A percentile compares a stretch with the other conserved stretches of the same genome.
Evolutionary conservation across 2,888 invertebrate genomes (phyloP).

Genomic region (Disparrhopalites patrizii): DNA sequence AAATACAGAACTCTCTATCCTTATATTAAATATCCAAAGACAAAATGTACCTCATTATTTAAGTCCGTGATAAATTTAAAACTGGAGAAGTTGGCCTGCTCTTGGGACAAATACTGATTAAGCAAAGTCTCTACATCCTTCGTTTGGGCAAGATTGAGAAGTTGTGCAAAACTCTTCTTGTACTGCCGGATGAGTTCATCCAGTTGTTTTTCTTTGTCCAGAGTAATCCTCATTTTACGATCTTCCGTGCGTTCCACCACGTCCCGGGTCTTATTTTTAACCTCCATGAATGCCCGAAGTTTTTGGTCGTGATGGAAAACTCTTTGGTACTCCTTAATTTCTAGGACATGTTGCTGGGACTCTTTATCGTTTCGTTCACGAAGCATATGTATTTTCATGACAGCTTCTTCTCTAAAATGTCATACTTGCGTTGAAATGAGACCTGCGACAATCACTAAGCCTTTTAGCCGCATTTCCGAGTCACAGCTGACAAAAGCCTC

Average conservation of each 20-base stretch:
- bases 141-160: constrained; percentile 30
- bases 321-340: constrained; percentile 43
- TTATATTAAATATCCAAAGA: too few relatives aligned
- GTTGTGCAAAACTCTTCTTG: constrained; percentile 28
- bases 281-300: constrained; percentile 35
- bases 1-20: too few relatives aligned
- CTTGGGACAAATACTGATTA: constrained; percentile 25
- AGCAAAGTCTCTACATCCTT: constrained; percentile 32
- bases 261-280: constrained; percentile 31
- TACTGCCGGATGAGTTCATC: constrained; percentile 31
- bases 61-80: constrained; percentile 25
- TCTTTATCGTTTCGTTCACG: constrained; percentile 44
- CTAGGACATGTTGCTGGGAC: constrained; percentile 41
- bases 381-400: constrained; percentile 29
- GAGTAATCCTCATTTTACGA: constrained; percentile 6
- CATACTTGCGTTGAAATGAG: too few relatives aligned
- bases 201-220: constrained; percentile 34
- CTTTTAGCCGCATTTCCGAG: too few relatives aligned
- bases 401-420: constrained; percentile 35
- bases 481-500: neutral
- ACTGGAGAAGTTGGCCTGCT: constrained; percentile 27
- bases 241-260: constrained; percentile 31
- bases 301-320: constrained; percentile 41
- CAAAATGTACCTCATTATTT: constrained; percentile 32
- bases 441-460: neutral